Conservation (phyloP, 2,888 invertebrate genomes). For the Drosophila peninsularis region DNA sequence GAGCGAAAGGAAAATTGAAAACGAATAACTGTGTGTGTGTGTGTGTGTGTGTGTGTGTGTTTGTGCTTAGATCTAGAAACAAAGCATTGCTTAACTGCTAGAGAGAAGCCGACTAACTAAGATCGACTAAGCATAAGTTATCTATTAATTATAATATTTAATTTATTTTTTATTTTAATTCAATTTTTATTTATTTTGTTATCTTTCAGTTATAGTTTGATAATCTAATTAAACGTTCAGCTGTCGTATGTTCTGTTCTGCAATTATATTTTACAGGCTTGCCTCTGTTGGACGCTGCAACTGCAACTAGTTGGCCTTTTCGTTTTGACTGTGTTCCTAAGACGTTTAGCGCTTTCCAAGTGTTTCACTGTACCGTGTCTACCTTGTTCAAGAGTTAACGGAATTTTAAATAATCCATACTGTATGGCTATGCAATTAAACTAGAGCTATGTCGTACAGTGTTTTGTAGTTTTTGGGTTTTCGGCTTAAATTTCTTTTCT, state of each 20-base stretch:
- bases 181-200: not conserved
- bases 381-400: slow-evolving; percentile 58
- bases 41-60: not conserved
- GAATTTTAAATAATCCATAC: slow-evolving; percentile 55
- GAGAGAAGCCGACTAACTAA: slow-evolving; percentile 23
- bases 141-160: slow-evolving; percentile 19
- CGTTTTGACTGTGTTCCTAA: slow-evolving; percentile 60
- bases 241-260: slow-evolving; percentile 25
- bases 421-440: slow-evolving; percentile 60
- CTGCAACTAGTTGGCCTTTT: slow-evolving; percentile 41
- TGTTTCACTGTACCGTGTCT: slow-evolving; percentile 62
- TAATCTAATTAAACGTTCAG: slow-evolving; percentile 35
- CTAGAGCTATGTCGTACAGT: slow-evolving; percentile 65
- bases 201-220: slow-evolving; percentile 27
- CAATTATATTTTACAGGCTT: slow-evolving; percentile 65
- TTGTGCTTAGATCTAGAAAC: slow-evolving; percentile 47
- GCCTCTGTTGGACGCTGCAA: slow-evolving; percentile 54
- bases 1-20: slow-evolving; percentile 1
- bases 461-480: slow-evolving; percentile 21
- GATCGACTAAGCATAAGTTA: slow-evolving; percentile 21
- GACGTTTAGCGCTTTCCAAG: slow-evolving; percentile 79
- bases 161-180: not conserved
- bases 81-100: slow-evolving; percentile 65
- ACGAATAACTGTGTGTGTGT: not conserved
- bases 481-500: slow-evolving; percentile 7